These are phyloP conservation scores for Ornithoptera priamus DNA, from an alignment of 2,888 invertebrate species.

Conservation along the genomic window DNA sequence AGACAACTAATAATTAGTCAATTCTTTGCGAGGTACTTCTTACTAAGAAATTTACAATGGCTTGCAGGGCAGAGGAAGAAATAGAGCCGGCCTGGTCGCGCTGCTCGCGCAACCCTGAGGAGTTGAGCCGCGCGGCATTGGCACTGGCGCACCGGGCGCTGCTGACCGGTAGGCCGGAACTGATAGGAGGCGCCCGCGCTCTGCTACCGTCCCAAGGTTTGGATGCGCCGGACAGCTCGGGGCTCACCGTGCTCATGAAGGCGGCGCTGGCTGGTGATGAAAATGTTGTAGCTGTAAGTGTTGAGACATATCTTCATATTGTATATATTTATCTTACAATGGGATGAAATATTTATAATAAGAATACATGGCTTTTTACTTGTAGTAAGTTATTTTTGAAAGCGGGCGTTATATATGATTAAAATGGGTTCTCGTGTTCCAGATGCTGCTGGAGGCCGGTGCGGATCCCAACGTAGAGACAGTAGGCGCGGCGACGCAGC, in stretches of 20 bases:
- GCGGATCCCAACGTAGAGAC: constrained; percentile 92
- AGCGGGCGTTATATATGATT: not conserved
- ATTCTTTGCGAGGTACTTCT: too few relatives aligned
- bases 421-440: constrained; percentile 31
- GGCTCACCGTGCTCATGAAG: constrained; percentile 91
- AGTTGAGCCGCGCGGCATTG: constrained; percentile 83
- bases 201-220: constrained; percentile 85
- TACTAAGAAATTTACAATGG: not conserved
- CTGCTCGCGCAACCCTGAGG: constrained; percentile 64
- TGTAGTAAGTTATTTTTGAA: too few relatives aligned
- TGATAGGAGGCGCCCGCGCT: constrained; percentile 87
- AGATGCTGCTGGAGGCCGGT: constrained; percentile 88
- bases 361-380: too few relatives aligned
- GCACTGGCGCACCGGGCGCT: constrained; percentile 90
- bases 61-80: constrained; percentile 79
- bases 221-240: constrained; percentile 88
- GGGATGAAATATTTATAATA: too few relatives aligned
- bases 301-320: not conserved
- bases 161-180: constrained; percentile 88
- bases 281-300: constrained; percentile 81
- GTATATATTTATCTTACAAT: too few relatives aligned
- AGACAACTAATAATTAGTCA: too few relatives aligned
- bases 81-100: constrained; percentile 72
- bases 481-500: constrained; percentile 74
- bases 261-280: constrained; percentile 91